phyloP scores from a whole-genome alignment of 2,797 vertebrate genomes.

The Vipera ursinii region DNA sequence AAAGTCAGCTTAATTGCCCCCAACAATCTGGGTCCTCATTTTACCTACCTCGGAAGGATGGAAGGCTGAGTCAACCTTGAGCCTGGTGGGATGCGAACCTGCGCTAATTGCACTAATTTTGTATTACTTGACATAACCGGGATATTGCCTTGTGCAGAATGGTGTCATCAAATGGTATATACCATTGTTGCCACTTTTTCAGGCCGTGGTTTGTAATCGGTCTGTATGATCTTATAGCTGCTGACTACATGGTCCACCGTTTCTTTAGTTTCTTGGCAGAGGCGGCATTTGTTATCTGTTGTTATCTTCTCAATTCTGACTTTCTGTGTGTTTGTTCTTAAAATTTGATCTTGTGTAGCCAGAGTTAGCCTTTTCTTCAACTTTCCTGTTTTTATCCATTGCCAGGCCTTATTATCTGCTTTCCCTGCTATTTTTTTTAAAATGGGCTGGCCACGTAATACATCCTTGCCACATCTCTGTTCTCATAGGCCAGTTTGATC shows the following conservation, averaged over 20 bases:
- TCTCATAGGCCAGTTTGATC: not conserved
- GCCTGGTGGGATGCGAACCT: too few species aligned
- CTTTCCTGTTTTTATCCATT: not conserved
- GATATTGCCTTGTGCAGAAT: not conserved
- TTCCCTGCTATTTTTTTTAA: not conserved
- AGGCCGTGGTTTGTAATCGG: not conserved
- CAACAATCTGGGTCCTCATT: too few species aligned
- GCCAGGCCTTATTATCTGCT: not conserved
- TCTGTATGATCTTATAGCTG: not conserved
- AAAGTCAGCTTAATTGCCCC: too few species aligned
- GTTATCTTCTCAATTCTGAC: not conserved
- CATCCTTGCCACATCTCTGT: not conserved
- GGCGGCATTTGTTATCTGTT: not conserved
- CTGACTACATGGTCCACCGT: not conserved
- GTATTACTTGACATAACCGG: not conserved
- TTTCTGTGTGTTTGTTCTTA: not conserved
- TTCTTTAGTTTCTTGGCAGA: not conserved
- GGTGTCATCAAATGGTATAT: not conserved
- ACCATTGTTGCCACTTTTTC: not conserved
- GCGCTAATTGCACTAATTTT: too few species aligned
- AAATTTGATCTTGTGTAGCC: not conserved
- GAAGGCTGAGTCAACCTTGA: too few species aligned
- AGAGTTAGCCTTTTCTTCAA: not conserved
- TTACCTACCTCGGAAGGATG: too few species aligned
- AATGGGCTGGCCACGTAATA: not conserved